Conservation (phyloP, 2,888 invertebrate genomes). For the Sinelater perroti region DNA sequence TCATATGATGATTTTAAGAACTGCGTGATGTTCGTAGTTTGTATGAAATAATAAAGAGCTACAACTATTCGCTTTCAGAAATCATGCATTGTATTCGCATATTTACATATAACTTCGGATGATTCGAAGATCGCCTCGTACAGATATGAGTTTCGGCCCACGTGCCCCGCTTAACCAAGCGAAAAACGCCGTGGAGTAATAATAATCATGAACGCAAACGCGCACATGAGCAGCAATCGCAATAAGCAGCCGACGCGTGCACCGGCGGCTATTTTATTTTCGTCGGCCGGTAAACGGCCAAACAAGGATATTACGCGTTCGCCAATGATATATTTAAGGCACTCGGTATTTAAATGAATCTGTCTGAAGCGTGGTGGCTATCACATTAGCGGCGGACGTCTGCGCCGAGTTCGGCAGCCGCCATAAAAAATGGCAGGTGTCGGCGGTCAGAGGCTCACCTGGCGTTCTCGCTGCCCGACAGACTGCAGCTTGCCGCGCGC, state of each 20-base stretch:
- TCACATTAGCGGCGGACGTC: constrained; percentile 31
- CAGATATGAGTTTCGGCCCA: constrained; percentile 1
- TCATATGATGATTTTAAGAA: too few species aligned
- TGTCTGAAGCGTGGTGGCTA: constrained; percentile 33
- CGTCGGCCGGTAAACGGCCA: constrained; percentile 1
- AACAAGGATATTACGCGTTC: constrained; percentile 16
- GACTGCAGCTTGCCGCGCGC: constrained; percentile 39
- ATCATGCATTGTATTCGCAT: too few species aligned
- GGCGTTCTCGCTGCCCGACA: constrained; percentile 37
- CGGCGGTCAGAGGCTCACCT: constrained; percentile 44
- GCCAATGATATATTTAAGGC: constrained; percentile 31
- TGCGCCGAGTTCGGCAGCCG: constrained; percentile 37
- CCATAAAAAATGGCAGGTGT: constrained; percentile 44
- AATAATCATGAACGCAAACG: constrained; percentile 8
- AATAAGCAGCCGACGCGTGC: constrained; percentile 9
- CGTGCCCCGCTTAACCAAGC: neutral
- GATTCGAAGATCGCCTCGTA: too few species aligned
- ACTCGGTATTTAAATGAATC: constrained; percentile 38
- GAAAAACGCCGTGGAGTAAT: constrained; percentile 1
- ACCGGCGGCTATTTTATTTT: constrained; percentile 6
- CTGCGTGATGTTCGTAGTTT: too few species aligned
- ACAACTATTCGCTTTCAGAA: too few species aligned
- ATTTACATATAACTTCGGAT: too few species aligned
- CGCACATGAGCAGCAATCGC: neutral
- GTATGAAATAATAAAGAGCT: too few species aligned